Conservation (phyloP, 2,888 invertebrate species). For the Diarsia brunnea region DNA sequence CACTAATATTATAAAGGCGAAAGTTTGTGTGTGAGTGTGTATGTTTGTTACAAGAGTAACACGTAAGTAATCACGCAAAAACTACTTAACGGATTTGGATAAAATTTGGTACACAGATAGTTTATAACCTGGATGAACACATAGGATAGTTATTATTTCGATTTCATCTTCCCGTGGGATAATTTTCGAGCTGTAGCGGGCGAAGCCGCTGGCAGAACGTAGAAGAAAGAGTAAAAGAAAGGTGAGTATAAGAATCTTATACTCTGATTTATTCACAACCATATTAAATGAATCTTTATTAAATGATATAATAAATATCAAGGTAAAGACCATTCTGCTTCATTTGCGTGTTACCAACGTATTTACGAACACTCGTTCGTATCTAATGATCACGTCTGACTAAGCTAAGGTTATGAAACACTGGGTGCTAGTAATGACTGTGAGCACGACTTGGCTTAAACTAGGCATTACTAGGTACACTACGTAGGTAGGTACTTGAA, state of each 20-base stretch:
- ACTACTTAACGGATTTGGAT: no score
- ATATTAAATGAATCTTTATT: not conserved
- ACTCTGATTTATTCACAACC: not conserved
- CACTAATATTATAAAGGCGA: not conserved
- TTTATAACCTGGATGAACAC: no score
- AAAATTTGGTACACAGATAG: no score
- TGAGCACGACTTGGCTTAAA: conserved; percentile 41
- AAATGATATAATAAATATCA: not conserved
- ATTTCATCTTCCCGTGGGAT: no score
- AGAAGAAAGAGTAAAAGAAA: no score
- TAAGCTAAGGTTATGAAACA: conserved; percentile 63
- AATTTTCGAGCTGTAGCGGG: no score
- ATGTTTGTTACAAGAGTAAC: no score
- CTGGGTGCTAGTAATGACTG: conserved; percentile 49
- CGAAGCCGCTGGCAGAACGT: no score
- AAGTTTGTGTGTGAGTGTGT: no score
- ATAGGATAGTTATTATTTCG: no score
- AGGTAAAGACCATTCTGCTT: conserved; percentile 21
- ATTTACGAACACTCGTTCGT: conserved; percentile 45
- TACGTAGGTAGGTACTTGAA: conserved; percentile 31
- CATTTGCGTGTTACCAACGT: conserved; percentile 41
- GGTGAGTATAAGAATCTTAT: not conserved
- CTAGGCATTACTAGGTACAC: conserved; percentile 38
- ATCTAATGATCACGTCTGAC: conserved; percentile 57
- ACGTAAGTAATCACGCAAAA: no score